phyloP scores from a whole-genome alignment of 2,888 invertebrate genomes.

The Pyrgus malvae region DNA sequence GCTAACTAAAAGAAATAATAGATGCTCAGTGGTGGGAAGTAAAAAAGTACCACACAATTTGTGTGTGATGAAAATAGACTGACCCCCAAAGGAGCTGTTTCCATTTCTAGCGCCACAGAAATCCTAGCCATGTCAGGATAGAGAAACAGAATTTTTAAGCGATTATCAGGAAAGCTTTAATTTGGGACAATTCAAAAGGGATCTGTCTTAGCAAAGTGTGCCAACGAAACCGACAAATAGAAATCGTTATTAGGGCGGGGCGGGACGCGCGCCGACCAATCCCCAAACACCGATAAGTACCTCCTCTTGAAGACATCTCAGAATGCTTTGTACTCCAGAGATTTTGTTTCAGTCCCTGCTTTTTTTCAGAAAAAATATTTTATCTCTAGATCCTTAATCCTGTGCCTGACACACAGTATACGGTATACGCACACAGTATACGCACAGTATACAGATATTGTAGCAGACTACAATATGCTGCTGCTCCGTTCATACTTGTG shows the following conservation, averaged over 20 bases:
- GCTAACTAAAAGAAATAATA: no score
- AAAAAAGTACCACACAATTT: no score
- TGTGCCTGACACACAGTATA: no score
- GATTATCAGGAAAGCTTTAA: constrained; percentile 1
- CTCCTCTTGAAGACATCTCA: constrained; percentile 42
- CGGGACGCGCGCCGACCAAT: constrained; percentile 46
- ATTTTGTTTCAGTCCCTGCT: neutral
- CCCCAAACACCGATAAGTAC: constrained; percentile 41
- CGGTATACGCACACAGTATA: no score
- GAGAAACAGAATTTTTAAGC: neutral
- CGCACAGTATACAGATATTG: no score
- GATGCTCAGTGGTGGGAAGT: no score
- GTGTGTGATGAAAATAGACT: no score
- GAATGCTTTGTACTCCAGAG: constrained; percentile 12
- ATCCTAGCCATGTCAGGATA: neutral
- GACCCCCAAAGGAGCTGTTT: neutral
- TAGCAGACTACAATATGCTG: no score
- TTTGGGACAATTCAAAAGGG: constrained; percentile 18
- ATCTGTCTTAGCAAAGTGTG: constrained; percentile 25
- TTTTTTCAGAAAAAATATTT: neutral
- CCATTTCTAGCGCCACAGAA: neutral
- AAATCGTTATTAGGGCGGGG: constrained; percentile 70
- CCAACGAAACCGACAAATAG: constrained; percentile 50
- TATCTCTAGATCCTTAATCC: no score
- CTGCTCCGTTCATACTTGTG: no score